phyloP scores from a whole-genome alignment of 2,888 invertebrate genomes.

The Poecilus cupreus region DNA sequence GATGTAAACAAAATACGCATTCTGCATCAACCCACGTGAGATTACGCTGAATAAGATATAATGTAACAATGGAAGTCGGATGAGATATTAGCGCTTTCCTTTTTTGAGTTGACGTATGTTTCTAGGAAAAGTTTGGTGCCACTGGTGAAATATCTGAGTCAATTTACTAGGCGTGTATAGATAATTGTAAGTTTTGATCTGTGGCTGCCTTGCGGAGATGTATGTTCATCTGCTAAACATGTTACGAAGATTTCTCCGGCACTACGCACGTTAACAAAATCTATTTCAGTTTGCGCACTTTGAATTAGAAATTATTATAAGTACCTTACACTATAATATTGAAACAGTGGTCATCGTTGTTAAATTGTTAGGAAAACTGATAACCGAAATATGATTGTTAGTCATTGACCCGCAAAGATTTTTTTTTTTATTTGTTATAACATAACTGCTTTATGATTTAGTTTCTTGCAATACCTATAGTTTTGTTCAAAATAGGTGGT shows the following conservation, averaged over 20 bases:
- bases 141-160: constrained; percentile 25
- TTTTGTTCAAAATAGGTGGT: too few species aligned
- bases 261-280: neutral
- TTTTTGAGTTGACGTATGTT: neutral
- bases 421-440: too few species aligned
- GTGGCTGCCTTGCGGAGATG: neutral
- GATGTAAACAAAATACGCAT: constrained; percentile 29
- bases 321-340: neutral
- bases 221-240: constrained; percentile 18
- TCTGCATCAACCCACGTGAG: neutral
- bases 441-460: too few species aligned
- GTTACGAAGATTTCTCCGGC: constrained; percentile 5
- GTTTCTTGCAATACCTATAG: too few species aligned
- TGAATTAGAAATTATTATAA: too few species aligned
- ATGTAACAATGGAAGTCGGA: constrained; percentile 11
- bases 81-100: neutral
- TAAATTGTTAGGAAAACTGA: too few species aligned
- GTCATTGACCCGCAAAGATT: too few species aligned
- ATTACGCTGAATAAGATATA: constrained; percentile 20
- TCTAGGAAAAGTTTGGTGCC: neutral
- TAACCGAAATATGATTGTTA: too few species aligned
- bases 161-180: constrained; percentile 2
- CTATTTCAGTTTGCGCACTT: neutral
- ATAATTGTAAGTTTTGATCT: constrained; percentile 38
- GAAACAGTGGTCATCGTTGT: too few species aligned